phyloP scores from a whole-genome alignment of 2,113 vertebrate species.

The Triplophysa dalaica region DNA sequence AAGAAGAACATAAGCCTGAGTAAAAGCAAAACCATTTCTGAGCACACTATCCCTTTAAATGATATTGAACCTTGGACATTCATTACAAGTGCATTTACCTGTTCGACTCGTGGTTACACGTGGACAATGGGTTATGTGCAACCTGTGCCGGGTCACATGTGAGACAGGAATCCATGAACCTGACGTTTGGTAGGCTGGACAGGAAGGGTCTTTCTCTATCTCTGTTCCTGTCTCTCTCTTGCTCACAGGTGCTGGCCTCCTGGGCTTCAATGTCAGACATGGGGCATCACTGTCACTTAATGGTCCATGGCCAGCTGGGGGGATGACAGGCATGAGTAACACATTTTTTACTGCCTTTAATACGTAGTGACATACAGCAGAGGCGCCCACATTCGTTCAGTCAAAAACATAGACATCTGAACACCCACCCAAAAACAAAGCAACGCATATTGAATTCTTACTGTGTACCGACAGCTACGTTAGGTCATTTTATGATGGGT shows the following conservation, averaged over 20 bases:
- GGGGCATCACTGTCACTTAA: slow-evolving; percentile 52
- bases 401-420: slow-evolving; percentile 32
- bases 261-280: slow-evolving; percentile 35
- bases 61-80: not conserved
- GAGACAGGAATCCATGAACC: slow-evolving; percentile 17
- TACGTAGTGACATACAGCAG: slow-evolving; percentile 37
- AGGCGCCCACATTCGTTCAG: slow-evolving; percentile 30
- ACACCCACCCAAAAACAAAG: not conserved
- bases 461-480: not conserved
- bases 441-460: not conserved
- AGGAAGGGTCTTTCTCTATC: slow-evolving; percentile 8
- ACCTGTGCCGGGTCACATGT: slow-evolving; percentile 11
- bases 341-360: slow-evolving; percentile 46
- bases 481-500: not conserved
- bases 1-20: no score
- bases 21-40: no score
- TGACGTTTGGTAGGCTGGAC: not conserved
- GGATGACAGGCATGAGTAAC: slow-evolving; percentile 53
- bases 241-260: slow-evolving; percentile 39
- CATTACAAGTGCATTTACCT: not conserved
- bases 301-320: slow-evolving; percentile 32
- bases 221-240: slow-evolving; percentile 25
- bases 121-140: not conserved
- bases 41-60: no score
- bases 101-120: no score